These are phyloP conservation scores for Gobiocypris rarus DNA, from an alignment of 2,113 vertebrate species.

Conservation along the genomic window DNA sequence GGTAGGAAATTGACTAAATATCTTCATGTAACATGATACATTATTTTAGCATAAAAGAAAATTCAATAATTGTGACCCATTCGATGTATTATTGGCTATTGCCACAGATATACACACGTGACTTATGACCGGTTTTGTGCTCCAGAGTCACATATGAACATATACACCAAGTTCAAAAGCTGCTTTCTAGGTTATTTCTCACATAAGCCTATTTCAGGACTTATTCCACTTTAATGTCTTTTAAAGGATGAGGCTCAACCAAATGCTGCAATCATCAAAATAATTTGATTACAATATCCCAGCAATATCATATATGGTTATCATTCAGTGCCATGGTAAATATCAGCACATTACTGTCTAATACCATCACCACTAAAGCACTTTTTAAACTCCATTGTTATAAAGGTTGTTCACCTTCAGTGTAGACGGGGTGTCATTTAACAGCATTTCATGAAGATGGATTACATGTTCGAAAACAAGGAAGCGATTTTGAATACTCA, in stretches of 20 bases:
- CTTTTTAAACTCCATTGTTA: neutral
- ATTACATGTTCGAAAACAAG: neutral
- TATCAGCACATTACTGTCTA: neutral
- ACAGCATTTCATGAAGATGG: neutral
- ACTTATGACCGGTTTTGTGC: too few species aligned
- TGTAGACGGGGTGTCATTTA: neutral
- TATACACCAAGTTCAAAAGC: too few species aligned
- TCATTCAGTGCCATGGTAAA: neutral
- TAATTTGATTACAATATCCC: neutral
- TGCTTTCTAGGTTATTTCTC: neutral
- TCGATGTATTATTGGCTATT: too few species aligned
- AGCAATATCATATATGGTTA: neutral
- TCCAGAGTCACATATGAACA: too few species aligned
- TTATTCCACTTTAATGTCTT: neutral
- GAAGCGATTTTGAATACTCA: neutral
- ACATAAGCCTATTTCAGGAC: neutral
- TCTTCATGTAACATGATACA: too few species aligned
- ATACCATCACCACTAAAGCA: neutral
- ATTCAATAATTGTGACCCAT: too few species aligned
- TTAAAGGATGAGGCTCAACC: neutral
- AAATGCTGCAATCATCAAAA: neutral
- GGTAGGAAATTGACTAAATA: too few species aligned
- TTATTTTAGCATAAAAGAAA: too few species aligned
- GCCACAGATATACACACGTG: too few species aligned
- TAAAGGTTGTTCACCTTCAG: neutral